Evolutionary conservation across 2,888 invertebrate genomes (phyloP), one percentile per base, ranked within the genome.

Genomic region (Tetropium fuscum): DNA sequence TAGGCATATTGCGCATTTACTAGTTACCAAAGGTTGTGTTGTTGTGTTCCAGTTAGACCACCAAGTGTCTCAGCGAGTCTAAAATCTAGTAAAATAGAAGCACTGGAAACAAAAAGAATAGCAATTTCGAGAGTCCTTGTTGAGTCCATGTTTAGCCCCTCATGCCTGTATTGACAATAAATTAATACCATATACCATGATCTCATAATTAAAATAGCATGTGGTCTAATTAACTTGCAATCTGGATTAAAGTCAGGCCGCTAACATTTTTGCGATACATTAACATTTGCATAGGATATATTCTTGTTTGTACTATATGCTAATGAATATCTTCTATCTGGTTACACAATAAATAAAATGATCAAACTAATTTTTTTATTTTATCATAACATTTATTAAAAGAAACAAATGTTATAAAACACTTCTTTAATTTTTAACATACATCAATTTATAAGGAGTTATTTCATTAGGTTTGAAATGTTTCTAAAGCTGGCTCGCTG

Each of bases 71-170:
- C 40, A 18, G 18, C 57, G 15, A 34, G 32, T 10, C 15, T 20
- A 43, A 64, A 68, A 54, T 32, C 51, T 7, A 45, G 57, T 5
- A 70, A 68, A 58, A 41, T 47, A 27, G 65, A 72, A 51, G 71
- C 66, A 6, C 54, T 54, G 22, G 53, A 67, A 60, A 65, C 66
- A 15, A 72, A 66, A 47, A 38, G 54, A 51, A 72, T 75, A 15
- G 70, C 73, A n/a, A 64, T 67, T 40, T 60, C 74, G 15, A 40
- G 74, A 53, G 74, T 75, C 16, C 74, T 75, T 62, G 64, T 76
- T 36, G 75, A 76, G 65, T 55, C 7, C 54, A 8, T 47, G 69
- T 43, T 60, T 69, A 32, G 51, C 38, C 32, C 68, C 69, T 3
- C 69, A 74, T 66, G 68, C 70, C 27, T 56, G 53, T 58, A 56